Conservation (phyloP, 2,797 vertebrate genomes). For the Notolepis coatsorum region DNA sequence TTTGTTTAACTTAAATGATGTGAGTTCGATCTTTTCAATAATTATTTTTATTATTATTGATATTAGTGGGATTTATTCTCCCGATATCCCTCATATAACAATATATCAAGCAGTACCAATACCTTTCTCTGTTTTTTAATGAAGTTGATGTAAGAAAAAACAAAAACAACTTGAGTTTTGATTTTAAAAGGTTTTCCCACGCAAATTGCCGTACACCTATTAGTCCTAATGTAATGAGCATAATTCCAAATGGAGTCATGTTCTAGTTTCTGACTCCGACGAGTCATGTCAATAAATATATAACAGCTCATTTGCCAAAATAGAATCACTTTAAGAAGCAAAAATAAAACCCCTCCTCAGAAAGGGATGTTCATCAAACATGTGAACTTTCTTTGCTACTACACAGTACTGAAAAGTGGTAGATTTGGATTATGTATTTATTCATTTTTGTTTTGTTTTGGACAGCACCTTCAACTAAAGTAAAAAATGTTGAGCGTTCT, state of each 20-base stretch:
- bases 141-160: too few species aligned
- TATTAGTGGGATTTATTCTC: too few species aligned
- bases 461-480: slow-evolving; percentile 76
- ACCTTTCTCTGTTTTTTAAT: too few species aligned
- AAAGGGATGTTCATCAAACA: slow-evolving; percentile 88
- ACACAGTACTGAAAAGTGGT: slow-evolving; percentile 38
- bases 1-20: too few species aligned
- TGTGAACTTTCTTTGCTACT: slow-evolving; percentile 77
- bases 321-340: slow-evolving; percentile 46
- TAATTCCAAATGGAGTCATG: slow-evolving; percentile 33
- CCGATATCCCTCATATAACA: too few species aligned
- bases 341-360: slow-evolving; percentile 66
- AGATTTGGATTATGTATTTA: slow-evolving; percentile 50
- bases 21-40: too few species aligned
- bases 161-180: too few species aligned
- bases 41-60: background rate
- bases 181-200: too few species aligned
- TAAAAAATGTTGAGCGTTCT: slow-evolving; percentile 84
- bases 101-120: too few species aligned
- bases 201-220: too few species aligned
- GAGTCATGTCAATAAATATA: slow-evolving; percentile 60
- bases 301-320: slow-evolving; percentile 54
- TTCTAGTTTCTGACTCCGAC: slow-evolving; percentile 44
- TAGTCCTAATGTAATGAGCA: too few species aligned
- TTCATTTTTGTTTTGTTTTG: slow-evolving; percentile 21